Evolutionary conservation across 1,140 invertebrate species (phyloP), one percentile per base, ranked within the genome.

Genomic region (Acyrthosiphon pisum): DNA sequence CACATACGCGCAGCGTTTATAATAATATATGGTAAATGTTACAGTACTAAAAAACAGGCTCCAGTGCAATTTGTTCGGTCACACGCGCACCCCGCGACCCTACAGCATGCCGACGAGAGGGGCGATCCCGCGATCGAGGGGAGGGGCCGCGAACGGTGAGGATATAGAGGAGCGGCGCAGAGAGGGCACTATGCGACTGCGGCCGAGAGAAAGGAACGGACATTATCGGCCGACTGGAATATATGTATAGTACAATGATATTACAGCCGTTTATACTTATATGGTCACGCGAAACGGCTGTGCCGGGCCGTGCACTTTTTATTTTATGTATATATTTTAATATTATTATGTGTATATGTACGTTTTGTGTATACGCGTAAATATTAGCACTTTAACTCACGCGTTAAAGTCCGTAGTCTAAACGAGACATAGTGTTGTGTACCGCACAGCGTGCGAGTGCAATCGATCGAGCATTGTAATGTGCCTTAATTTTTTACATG

Each of bases 31-130:
- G 60, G 60, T 76, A 76, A 93, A 56, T 86, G 81, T 93, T 83
- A 84, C 91, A 93, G 81, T 83, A 93, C 81, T 93, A 84, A 93
- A 93, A 93, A 93, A 86, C 91, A 93, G 81, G 41, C 76, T 93
- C 48, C 44, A n/a, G 35, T 53, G 91, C 76, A 44, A 93, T 86
- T 56, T 44, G 91, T 86, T 44, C 91, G 48, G 76, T 41, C 14
- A 30, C 30, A 23, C 46, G 7, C 26, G 18, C 18, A 23, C 50
- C 50, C 20, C 6, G 4, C 22, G 50, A 44, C 26, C 4, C 41
- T 11, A 26, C 41, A 26, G n/a, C 41, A 3, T 6, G n/a, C 6
- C 50, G 2, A 6, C 18, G 8, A 37, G 37, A 41, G 35, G 76
- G n/a, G 76, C 26, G 35, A 83, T 35, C 35, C 2, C 7, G 7